Evolutionary conservation across 1,140 invertebrate species (phyloP).

Genomic region (Protaetia brevitarsis): DNA sequence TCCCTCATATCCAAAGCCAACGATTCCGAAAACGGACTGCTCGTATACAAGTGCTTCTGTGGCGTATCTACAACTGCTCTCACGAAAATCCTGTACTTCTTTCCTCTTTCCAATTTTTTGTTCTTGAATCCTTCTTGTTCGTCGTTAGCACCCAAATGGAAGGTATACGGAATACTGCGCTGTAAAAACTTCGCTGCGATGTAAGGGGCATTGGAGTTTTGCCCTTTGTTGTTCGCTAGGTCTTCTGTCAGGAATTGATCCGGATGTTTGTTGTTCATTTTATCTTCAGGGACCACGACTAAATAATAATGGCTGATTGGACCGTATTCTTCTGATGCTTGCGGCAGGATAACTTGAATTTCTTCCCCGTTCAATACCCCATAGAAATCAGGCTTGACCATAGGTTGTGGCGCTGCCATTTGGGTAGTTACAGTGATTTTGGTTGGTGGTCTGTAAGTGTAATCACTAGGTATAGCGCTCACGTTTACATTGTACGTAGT

Average conservation of each 20-base stretch:
- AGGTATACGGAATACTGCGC: constrained; percentile 86
- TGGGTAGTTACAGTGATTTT: constrained; percentile 94
- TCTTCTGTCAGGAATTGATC: constrained; percentile 88
- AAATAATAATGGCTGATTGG: constrained; percentile 97
- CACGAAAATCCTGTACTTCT: constrained; percentile 88
- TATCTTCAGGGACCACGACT: constrained; percentile 90
- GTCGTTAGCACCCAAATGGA: constrained; percentile 84
- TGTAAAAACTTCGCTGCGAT: constrained; percentile 92
- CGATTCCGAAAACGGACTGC: constrained; percentile 89
- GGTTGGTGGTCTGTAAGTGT: constrained; percentile 81
- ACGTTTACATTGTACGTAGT: constrained; percentile 95
- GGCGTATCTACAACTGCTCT: constrained; percentile 92
- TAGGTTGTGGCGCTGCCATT: constrained; percentile 93
- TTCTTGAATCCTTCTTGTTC: constrained; percentile 88
- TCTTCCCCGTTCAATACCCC: constrained; percentile 82
- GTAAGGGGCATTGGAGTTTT: constrained; percentile 75
- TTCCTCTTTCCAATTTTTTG: constrained; percentile 75
- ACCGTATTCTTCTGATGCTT: constrained; percentile 98
- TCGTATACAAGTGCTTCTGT: constrained; percentile 91
- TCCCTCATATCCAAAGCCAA: constrained; percentile 85
- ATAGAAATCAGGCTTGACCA: constrained; percentile 93
- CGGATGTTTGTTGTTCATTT: constrained; percentile 76
- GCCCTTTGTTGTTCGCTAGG: constrained; percentile 65
- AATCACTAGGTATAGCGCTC: constrained; percentile 81
- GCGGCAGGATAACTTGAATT: constrained; percentile 86